Conservation (phyloP, 2,797 vertebrate species). For the Xenops minutus region DNA sequence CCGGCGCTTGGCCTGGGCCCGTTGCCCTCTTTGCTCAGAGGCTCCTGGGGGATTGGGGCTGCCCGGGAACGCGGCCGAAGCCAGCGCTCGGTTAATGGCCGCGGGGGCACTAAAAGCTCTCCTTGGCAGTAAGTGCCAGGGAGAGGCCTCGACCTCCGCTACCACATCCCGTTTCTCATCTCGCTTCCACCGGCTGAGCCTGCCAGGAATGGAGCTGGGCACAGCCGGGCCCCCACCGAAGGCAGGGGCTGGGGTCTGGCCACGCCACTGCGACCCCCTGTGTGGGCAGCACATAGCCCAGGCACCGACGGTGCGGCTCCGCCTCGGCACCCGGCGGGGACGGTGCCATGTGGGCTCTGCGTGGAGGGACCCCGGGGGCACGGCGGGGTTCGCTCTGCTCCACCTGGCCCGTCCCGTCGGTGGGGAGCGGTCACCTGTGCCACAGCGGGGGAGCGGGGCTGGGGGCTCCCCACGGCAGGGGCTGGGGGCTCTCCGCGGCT, state of each 20-base stretch:
- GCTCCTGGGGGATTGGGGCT: background rate
- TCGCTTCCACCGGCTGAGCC: background rate
- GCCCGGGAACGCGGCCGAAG: background rate
- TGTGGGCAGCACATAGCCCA: background rate
- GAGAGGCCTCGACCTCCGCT: background rate
- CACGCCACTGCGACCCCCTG: accelerated
- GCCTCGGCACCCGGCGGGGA: background rate
- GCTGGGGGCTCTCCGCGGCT: background rate
- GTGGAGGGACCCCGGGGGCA: accelerated
- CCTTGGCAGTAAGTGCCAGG: background rate
- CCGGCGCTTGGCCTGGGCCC: background rate
- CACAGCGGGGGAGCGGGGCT: background rate
- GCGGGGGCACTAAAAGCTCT: background rate
- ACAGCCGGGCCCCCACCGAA: accelerated
- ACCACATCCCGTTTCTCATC: background rate
- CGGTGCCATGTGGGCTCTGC: background rate
- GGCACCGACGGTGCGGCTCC: background rate
- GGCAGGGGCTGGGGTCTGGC: background rate
- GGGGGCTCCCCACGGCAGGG: background rate
- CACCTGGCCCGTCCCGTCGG: background rate
- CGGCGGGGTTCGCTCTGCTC: background rate
- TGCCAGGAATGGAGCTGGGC: background rate
- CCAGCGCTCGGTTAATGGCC: background rate
- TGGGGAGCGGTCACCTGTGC: background rate
- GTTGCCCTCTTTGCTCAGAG: background rate